Evolutionary conservation across 2,797 vertebrate genomes (phyloP), one percentile per base, ranked within the genome.

Genomic region (Helicolenus hilgendorfi): DNA sequence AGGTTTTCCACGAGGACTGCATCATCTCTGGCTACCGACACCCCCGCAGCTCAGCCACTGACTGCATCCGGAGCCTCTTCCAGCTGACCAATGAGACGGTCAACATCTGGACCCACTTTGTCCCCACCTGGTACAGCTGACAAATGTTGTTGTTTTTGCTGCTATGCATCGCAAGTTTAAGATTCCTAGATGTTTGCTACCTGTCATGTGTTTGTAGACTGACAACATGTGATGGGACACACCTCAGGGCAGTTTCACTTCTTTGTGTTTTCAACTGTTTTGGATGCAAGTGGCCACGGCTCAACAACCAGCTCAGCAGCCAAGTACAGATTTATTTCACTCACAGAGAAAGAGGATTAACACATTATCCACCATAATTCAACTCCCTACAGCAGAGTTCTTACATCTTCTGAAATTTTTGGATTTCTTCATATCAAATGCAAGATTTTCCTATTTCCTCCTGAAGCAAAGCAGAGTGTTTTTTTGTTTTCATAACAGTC

Each of bases 51-150:
- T 99, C 99, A 0, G 98, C 98, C 67, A 95, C 95, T 0, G 98
- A 98, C 85, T 99, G 99, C 26, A 71, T 99, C 87, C 97, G 98
- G 84, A 99, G 99, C 82, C 97, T 98, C 90, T 99, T 99, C 94
- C 98, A 98, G 84, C 97, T 99, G 97, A 99, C 98, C 73, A 99
- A 99, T 41, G 99, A 99, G 96, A 99, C 99, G 0, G 95, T 99
- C 45, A 99, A 99, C 92, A 98, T 99, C 95, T 99, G 99, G 99
- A 99, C 99, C 0, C 99, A 99, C 88, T 98, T 99, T 64, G 74
- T 99, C 63, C 98, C 99, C 4, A 97, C 98, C 86, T 99, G 98
- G 99, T 99, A 96, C 18, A 15, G 36, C 24, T 56, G 62, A 14
- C 15, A 5, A 14, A n/a, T 20, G 2, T 22, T 14, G 1, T n/a